phyloP scores from a whole-genome alignment of 2,113 vertebrate genomes.

The Diphyllodes magnificus region DNA sequence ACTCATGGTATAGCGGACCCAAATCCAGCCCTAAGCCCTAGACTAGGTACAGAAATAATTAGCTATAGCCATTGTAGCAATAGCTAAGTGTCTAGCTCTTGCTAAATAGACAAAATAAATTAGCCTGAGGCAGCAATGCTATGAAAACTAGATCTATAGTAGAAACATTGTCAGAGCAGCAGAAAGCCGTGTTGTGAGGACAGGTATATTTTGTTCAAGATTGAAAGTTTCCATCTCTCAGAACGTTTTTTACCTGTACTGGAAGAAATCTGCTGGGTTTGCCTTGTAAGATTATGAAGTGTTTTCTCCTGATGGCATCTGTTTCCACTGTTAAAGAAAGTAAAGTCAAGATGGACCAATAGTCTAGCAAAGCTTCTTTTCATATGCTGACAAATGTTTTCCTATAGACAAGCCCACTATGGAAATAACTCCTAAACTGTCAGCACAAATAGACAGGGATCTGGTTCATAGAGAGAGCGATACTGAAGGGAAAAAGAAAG shows the following conservation, averaged over 20 bases:
- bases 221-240: neutral
- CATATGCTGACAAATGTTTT: neutral
- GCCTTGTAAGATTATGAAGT: fast-evolving
- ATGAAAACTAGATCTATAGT: neutral
- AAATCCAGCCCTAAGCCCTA: neutral
- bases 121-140: neutral
- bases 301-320: neutral
- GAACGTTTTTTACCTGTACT: neutral
- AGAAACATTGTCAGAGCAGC: neutral
- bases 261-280: neutral
- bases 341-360: neutral
- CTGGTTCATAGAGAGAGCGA: neutral
- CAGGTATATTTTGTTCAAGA: neutral
- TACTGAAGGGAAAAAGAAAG: neutral
- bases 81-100: neutral
- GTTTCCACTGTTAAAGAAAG: neutral
- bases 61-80: neutral
- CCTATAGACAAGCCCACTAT: neutral
- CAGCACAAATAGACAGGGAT: neutral
- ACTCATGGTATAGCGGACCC: neutral
- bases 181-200: neutral
- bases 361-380: neutral
- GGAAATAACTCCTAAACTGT: neutral
- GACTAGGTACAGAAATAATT: neutral
- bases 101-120: neutral